Evolutionary conservation across 2,113 vertebrate genomes (phyloP).

Genomic region (Platycercus adscitus): DNA sequence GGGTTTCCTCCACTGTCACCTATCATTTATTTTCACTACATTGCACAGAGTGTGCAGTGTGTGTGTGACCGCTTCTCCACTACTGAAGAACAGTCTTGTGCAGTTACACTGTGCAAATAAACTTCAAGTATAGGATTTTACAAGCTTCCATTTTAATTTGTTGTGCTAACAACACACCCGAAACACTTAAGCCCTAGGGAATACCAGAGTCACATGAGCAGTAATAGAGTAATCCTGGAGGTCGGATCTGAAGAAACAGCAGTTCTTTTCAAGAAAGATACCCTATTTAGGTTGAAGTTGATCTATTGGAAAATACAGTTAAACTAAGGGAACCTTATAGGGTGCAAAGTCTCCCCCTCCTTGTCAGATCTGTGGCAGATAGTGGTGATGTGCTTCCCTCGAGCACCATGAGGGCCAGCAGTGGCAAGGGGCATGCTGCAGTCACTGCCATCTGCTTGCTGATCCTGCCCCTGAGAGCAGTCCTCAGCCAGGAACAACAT

Average conservation of each 20-base stretch:
- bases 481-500: neutral
- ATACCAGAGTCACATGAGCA: fast-evolving
- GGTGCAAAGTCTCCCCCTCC: neutral
- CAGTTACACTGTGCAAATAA: neutral
- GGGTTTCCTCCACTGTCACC: neutral
- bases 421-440: neutral
- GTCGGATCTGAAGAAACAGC: neutral
- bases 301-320: neutral
- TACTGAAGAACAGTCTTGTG: neutral
- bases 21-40: neutral
- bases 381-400: neutral
- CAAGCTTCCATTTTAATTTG: neutral
- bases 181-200: neutral
- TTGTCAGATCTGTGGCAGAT: neutral
- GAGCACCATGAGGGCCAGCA: neutral
- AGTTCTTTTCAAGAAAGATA: neutral
- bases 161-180: neutral
- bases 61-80: neutral
- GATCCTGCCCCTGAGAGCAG: neutral
- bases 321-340: neutral
- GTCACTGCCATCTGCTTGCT: neutral
- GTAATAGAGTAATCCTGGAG: neutral
- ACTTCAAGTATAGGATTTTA: neutral
- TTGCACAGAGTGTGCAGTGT: fast-evolving
- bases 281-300: neutral